These are phyloP conservation scores for Cydia strobilella DNA, from an alignment of 1,140 invertebrate genomes.

Conservation along the genomic window DNA sequence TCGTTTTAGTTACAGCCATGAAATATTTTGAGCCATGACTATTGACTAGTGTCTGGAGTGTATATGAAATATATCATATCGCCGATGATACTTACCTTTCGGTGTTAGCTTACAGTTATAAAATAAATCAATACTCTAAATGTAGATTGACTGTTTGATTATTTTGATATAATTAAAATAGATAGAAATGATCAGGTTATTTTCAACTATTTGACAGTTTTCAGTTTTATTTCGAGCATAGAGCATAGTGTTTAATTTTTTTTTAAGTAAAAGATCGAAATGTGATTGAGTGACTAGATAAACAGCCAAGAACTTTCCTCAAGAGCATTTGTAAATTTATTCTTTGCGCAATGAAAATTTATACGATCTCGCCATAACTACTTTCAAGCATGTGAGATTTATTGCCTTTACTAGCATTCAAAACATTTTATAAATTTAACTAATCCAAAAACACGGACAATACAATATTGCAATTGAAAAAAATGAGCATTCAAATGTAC, in stretches of 20 bases:
- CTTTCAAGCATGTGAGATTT: no score
- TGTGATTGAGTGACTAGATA: not conserved
- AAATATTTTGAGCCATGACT: slow-evolving; percentile 9
- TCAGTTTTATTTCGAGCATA: not conserved
- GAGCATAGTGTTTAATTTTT: not conserved
- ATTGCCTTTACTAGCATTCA: no score
- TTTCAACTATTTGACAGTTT: slow-evolving; percentile 33
- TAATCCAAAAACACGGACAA: no score
- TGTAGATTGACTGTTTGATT: slow-evolving; percentile 6
- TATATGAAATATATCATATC: not conserved
- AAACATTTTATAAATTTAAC: no score
- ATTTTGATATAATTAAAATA: slow-evolving; percentile 27
- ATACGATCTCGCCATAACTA: no score
- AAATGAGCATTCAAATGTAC: no score
- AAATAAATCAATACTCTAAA: slow-evolving; percentile 25
- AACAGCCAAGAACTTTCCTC: not conserved
- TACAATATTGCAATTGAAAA: no score
- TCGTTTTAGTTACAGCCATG: not conserved
- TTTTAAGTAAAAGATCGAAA: not conserved
- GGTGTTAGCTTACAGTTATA: not conserved
- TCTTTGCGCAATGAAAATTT: no score
- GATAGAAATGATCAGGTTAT: slow-evolving; percentile 34
- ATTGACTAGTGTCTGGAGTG: not conserved
- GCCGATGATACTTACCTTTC: not conserved
- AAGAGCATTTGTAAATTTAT: not conserved